Evolutionary conservation across 2,113 vertebrate genomes (phyloP), one percentile per base, ranked within the genome.

Genomic region (Hemibagrus wyckioides): DNA sequence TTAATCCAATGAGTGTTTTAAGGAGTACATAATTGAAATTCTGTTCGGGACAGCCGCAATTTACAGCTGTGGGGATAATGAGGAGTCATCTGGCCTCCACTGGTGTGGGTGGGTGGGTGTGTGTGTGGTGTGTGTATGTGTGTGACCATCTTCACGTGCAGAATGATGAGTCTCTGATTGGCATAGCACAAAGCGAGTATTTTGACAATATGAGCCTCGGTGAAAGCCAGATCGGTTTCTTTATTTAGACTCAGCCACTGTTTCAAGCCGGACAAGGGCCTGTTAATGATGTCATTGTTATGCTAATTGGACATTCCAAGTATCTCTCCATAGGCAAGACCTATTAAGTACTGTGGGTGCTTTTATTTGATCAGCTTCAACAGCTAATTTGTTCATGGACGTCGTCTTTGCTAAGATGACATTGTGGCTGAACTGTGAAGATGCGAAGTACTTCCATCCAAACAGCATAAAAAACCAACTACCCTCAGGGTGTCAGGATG

Each of bases 81-180:
- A 96, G 94, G 92, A 93, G 95, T 97, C 96, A 96, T 95, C 93
- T 96, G 96, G 95, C 90, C 95, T 95, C 92, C 85, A 94, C 91
- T 92, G 88, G 75, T 85, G 88, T 90, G 93, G 0, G 17, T 85
- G 79, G 92, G 94, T 89, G 83, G 30, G 6, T 87, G 85, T 89
- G 88, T 79, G 90, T 88, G 89, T 89, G 86, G 80, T 21, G 7
- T 63, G 86, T 57, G 73, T 87, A 88, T 89, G 93, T 1, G 17
- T 82, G 77, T 91, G 94, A 93, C 91, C 89, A 88, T 93, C 94
- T 94, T 96, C 95, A 97, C 95, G 94, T 96, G 95, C 94, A 92
- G 94, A 95, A 95, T 95, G 95, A 96, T 96, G 94, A 96, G 95
- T 94, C 95, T 94, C 94, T 97, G 96, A 97, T 98, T 97, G 96